Conservation (phyloP, 2,888 invertebrate genomes). For the Sipha maydis region DNA sequence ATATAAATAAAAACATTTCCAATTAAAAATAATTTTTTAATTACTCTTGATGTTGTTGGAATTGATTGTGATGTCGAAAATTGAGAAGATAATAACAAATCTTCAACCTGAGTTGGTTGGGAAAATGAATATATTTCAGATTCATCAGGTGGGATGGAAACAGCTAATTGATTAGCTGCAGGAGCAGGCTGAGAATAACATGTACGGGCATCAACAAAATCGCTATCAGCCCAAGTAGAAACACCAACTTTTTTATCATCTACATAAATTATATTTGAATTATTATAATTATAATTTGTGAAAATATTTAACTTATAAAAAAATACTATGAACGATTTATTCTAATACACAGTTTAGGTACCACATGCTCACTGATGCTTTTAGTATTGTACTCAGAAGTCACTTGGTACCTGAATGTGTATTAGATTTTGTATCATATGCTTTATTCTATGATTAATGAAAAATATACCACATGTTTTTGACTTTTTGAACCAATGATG, state of each 20-base stretch:
- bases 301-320: not conserved
- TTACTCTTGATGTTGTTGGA: slow-evolving; percentile 45
- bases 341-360: slow-evolving; percentile 66
- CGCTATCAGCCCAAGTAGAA: slow-evolving; percentile 62
- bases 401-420: slow-evolving; percentile 56
- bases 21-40: not conserved
- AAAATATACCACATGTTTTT: slow-evolving; percentile 51
- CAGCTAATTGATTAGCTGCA: slow-evolving; percentile 6
- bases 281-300: not conserved
- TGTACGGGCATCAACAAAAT: slow-evolving; percentile 65
- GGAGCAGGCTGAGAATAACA: slow-evolving; percentile 68
- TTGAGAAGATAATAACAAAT: slow-evolving; percentile 81
- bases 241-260: slow-evolving; percentile 23
- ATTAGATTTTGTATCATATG: slow-evolving; percentile 25
- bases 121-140: slow-evolving; percentile 77
- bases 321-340: slow-evolving; percentile 19
- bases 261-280: slow-evolving; percentile 39
- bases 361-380: slow-evolving; percentile 40
- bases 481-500: slow-evolving; percentile 76
- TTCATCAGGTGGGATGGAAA: slow-evolving; percentile 44
- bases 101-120: slow-evolving; percentile 85
- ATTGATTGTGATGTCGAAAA: slow-evolving; percentile 66
- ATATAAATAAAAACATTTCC: not conserved
- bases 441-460: not conserved
- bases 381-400: slow-evolving; percentile 40